Percentiles rank a stretch among this genome's conserved stretches.
Conservation (phyloP, 2,113 vertebrate species). For the Amblyornis subalaris region DNA sequence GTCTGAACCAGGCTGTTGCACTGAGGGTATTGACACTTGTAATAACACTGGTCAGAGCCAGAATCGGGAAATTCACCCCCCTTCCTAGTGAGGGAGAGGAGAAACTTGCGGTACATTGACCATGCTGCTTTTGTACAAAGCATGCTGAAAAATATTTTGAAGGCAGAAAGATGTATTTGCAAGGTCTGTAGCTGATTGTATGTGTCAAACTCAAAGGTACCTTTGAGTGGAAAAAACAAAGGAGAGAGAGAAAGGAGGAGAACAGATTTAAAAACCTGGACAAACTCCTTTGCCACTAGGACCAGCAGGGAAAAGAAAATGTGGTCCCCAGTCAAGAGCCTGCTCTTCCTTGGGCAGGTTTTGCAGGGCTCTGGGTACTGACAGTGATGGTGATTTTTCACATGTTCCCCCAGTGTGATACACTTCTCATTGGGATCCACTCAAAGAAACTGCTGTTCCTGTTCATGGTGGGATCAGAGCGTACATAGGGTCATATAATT, state of each 20-base stretch:
- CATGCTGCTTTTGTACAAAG: neutral
- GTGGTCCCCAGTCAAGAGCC: neutral
- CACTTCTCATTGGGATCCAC: neutral
- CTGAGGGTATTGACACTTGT: fast-evolving
- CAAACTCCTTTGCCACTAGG: neutral
- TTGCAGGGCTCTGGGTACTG: neutral
- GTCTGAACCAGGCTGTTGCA: neutral
- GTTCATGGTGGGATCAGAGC: neutral
- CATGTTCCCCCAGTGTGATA: neutral
- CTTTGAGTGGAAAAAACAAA: neutral
- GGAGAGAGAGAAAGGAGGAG: neutral
- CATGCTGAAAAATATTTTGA: neutral
- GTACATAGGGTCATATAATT: neutral
- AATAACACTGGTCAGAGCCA: neutral
- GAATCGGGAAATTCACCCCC: neutral
- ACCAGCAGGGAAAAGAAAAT: neutral
- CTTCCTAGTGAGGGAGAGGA: neutral
- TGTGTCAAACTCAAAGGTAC: neutral
- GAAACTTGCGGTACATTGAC: neutral
- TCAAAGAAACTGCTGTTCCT: neutral
- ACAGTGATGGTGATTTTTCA: fast-evolving
- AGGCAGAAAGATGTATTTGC: neutral
- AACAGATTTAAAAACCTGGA: neutral
- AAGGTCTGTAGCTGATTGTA: neutral
- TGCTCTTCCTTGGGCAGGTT: neutral